These are phyloP conservation scores for Syritta pipiens DNA, from an alignment of 2,888 invertebrate genomes.

Conservation along the genomic window DNA sequence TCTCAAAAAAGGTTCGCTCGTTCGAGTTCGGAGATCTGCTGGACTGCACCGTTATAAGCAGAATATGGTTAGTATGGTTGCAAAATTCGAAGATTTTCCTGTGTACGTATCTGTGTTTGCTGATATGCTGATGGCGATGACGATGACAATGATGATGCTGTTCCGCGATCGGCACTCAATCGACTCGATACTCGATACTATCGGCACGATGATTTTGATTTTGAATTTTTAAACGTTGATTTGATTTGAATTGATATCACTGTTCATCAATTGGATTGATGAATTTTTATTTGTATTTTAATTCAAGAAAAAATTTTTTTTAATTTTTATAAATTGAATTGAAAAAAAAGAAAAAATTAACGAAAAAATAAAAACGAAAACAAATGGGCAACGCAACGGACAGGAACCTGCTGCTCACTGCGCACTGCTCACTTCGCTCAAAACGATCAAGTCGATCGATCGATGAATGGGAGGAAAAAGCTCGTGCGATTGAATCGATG, in stretches of 20 bases:
- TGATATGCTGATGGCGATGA: neutral
- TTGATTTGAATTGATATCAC: slow-evolving; percentile 36
- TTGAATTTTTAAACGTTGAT: neutral
- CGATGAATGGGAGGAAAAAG: slow-evolving; percentile 40
- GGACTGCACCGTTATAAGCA: slow-evolving; percentile 65
- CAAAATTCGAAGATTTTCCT: slow-evolving; percentile 13
- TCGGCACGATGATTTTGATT: slow-evolving; percentile 17
- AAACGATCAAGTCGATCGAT: slow-evolving; percentile 51
- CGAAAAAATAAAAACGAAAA: no score
- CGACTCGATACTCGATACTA: slow-evolving; percentile 3
- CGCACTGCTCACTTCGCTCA: neutral
- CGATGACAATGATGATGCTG: slow-evolving; percentile 1
- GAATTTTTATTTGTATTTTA: slow-evolving; percentile 35
- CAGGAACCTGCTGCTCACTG: slow-evolving; percentile 50
- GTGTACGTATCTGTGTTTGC: neutral
- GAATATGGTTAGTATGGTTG: slow-evolving; percentile 46
- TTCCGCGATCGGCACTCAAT: slow-evolving; percentile 9
- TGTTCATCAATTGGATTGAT: slow-evolving; percentile 38
- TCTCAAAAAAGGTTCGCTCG: slow-evolving; percentile 60
- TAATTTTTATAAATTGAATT: no score
- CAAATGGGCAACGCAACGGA: slow-evolving; percentile 10
- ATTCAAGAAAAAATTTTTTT: no score
- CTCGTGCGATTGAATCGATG: slow-evolving; percentile 78
- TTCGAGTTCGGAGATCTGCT: slow-evolving; percentile 44
- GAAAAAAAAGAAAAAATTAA: no score